Evolutionary conservation across 2,113 vertebrate genomes (phyloP).

Genomic region (Rhinopomastus cyanomelas): DNA sequence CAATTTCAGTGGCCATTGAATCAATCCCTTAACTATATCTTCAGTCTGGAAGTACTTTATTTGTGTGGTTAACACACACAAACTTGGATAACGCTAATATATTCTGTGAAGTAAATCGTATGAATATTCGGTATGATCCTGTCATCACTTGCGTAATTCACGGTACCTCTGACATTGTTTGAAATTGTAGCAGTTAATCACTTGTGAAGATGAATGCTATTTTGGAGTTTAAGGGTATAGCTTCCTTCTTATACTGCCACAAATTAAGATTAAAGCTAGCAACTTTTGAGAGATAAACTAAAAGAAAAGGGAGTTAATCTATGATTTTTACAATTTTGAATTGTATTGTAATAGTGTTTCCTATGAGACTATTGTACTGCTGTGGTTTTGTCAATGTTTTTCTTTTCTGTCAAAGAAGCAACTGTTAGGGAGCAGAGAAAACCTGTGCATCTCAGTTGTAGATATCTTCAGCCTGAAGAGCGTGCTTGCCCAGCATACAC

Average conservation of each 20-base stretch:
- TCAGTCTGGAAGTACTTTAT: neutral
- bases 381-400: neutral
- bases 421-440: neutral
- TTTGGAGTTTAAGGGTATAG: neutral
- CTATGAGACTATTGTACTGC: neutral
- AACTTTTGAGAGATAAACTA: neutral
- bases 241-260: neutral
- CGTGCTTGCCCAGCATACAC: neutral
- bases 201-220: neutral
- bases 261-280: neutral
- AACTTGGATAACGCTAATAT: neutral
- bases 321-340: neutral
- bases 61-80: neutral
- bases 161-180: neutral
- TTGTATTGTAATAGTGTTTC: neutral
- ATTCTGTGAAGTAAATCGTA: neutral
- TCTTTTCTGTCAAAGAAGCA: neutral
- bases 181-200: neutral
- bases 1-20: neutral
- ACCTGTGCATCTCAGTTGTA: neutral
- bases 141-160: slow-evolving; percentile 10
- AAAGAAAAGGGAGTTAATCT: neutral
- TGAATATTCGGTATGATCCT: neutral
- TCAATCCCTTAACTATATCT: neutral
- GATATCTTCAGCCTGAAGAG: neutral